phyloP scores from a whole-genome alignment of 2,888 invertebrate genomes.

The Nephrotoma guestfalica region DNA sequence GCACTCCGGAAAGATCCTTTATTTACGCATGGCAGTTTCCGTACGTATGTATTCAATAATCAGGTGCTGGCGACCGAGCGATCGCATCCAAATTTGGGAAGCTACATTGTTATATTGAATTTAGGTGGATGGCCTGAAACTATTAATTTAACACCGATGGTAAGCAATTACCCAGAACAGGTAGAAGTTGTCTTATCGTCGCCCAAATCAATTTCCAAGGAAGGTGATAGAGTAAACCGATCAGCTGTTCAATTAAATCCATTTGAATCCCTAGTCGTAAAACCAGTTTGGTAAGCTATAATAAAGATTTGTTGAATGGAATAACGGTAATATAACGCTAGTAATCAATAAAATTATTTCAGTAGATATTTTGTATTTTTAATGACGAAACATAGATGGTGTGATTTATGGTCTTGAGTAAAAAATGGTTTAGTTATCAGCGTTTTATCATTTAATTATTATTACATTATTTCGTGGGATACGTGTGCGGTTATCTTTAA shows the following conservation, averaged over 20 bases:
- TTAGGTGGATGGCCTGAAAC: neutral
- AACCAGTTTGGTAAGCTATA: neutral
- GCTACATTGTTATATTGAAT: neutral
- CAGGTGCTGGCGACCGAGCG: neutral
- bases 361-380: neutral
- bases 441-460: neutral
- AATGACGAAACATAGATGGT: neutral
- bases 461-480: neutral
- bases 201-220: neutral
- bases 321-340: no score
- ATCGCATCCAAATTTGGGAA: neutral
- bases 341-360: neutral
- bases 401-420: neutral
- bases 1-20: conserved; percentile 35
- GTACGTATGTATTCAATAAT: neutral
- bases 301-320: neutral
- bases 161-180: neutral
- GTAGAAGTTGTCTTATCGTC: neutral
- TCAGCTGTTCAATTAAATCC: neutral
- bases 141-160: neutral
- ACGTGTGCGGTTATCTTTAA: neutral
- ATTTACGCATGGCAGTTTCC: conserved; percentile 34
- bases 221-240: neutral
- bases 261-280: neutral
- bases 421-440: neutral